Evolutionary conservation across 2,113 vertebrate species (phyloP).

Genomic region (Eretmochelys imbricata): DNA sequence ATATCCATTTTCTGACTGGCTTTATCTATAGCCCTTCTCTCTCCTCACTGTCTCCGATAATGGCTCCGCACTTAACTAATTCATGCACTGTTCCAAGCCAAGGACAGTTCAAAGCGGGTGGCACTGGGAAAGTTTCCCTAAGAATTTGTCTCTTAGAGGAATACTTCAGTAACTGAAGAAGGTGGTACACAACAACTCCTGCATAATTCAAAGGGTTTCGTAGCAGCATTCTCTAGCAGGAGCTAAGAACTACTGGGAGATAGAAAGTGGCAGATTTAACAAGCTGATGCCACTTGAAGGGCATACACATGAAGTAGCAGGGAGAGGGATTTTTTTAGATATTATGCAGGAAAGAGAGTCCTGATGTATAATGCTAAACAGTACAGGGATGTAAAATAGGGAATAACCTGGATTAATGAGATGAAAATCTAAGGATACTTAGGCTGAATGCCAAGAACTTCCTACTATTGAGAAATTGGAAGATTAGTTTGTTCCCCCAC

Average conservation of each 20-base stretch:
- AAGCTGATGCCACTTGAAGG: neutral
- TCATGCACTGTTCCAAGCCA: neutral
- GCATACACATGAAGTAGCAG: neutral
- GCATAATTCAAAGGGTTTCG: neutral
- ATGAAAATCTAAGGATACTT: neutral
- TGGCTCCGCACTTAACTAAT: neutral
- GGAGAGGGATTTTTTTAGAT: neutral
- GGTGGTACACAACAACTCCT: neutral
- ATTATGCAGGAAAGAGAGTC: neutral
- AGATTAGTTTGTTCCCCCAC: neutral
- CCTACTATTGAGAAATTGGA: neutral
- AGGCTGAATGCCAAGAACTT: neutral
- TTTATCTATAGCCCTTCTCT: neutral
- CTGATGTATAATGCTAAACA: neutral
- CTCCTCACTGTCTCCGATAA: neutral
- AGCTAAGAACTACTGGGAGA: neutral
- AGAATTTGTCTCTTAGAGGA: neutral
- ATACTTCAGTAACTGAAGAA: neutral
- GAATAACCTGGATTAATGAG: neutral
- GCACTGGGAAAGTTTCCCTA: neutral
- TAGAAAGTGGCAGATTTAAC: neutral
- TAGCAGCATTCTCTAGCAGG: neutral
- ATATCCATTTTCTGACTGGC: neutral
- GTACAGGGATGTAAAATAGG: neutral
- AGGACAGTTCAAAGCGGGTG: neutral